Evolutionary conservation across 2,113 vertebrate species (phyloP), one percentile per base, ranked within the genome.

Genomic region (Pungitius pungitius): DNA sequence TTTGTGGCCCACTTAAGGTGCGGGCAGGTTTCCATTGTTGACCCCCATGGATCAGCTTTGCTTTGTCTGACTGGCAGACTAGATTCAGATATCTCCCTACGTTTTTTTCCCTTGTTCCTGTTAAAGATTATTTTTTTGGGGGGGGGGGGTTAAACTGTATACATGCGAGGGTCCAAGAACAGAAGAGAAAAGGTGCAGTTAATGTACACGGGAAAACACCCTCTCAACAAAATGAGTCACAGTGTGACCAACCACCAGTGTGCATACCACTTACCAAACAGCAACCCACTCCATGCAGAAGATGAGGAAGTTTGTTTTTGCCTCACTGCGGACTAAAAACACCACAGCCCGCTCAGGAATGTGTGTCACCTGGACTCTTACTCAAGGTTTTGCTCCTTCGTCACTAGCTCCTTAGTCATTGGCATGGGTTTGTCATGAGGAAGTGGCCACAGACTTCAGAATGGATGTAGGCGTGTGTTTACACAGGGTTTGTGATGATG

Each of bases 321-420:
- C n/a, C 15, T 60, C 58, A 39, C 35, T 9, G 35, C n/a, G 10
- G 22, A 57, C 27, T 27, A 51, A 45, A 20, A 14, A 40, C 33
- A 15, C n/a, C 26, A 18, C 42, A 42, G 20, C 12, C 17, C 3
- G 10, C 0, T 22, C 12, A 9, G 6, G 26, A 22, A 10, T 56
- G 14, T 78, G 75, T 1, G 52, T 66, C 69, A 78, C 20, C 11
- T 8, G 30, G 27, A 35, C 27, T n/a, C 35, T 8, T 27, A 6
- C 15, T 18, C 8, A 26, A 24, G 2, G 24, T 13, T 1, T 45
- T 20, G 26, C 35, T 54, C 10, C 47, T 62, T 45, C 18, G 24
- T 64, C 35, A 7, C 13, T 33, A 13, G 18, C 1, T 24, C 42
- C 26, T 47, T 35, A 1, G 2, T 59, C 12, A 59, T 13, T 51